Conservation (phyloP, 1,140 invertebrate genomes). For the Drosophila jambulina region DNA sequence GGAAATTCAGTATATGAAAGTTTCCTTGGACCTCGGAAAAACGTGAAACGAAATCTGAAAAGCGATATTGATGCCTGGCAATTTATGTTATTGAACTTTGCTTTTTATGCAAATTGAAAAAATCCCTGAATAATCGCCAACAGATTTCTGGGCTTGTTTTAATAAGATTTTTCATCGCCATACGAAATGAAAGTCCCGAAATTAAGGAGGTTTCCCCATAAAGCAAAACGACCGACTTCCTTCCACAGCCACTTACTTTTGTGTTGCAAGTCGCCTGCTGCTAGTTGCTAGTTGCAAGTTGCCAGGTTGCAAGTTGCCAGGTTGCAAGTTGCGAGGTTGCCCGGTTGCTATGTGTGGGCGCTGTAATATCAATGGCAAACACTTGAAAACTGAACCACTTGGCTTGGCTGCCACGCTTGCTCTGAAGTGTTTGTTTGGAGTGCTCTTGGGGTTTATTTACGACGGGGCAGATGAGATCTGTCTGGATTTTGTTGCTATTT, state of each 20-base stretch:
- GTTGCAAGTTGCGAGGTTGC: conserved; percentile 10
- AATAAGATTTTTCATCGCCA: conserved; percentile 46
- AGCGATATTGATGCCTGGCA: conserved; percentile 31
- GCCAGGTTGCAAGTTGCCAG: conserved; percentile 7
- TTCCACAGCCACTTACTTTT: conserved; percentile 57
- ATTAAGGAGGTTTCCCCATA: conserved; percentile 35
- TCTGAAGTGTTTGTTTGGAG: conserved; percentile 66
- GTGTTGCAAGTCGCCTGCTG: conserved; percentile 35
- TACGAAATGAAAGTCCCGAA: conserved; percentile 48
- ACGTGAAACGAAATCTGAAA: conserved; percentile 29
- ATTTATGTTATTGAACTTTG: conserved; percentile 74
- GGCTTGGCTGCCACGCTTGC: conserved; percentile 61
- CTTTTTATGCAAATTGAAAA: conserved; percentile 72
- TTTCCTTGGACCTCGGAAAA: conserved; percentile 41
- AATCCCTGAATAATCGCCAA: conserved; percentile 48
- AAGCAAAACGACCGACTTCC: conserved; percentile 28
- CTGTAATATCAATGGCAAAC: conserved; percentile 69
- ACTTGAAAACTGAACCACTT: conserved; percentile 66
- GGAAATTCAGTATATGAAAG: conserved; percentile 76
- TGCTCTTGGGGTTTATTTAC: conserved; percentile 57
- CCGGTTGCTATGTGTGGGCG: conserved; percentile 36
- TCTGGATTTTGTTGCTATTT: no score
- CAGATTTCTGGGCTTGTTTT: conserved; percentile 49
- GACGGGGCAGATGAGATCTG: conserved; percentile 38
- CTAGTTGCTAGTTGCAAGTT: conserved; percentile 14